Conservation (phyloP, 2,797 vertebrate species). For the Lepilemur septentrionalis region DNA sequence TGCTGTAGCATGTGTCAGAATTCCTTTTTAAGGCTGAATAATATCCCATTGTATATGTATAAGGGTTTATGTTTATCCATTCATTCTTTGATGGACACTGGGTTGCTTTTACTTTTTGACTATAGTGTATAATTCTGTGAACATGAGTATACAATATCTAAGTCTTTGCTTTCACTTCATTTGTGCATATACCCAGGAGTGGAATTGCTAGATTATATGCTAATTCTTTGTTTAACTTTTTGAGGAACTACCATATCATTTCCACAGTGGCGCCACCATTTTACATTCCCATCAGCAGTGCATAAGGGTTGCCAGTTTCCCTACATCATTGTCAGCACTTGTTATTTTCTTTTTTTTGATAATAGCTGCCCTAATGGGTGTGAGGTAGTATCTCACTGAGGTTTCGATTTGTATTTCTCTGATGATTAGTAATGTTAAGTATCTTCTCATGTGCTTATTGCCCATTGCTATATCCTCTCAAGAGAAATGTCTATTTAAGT, state of each 20-base stretch:
- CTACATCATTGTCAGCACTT: not conserved
- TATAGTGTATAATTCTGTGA: not conserved
- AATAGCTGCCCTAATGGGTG: not conserved
- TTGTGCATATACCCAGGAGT: not conserved
- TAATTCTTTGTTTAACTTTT: constrained; percentile 4
- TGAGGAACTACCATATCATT: not conserved
- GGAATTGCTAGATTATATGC: not conserved
- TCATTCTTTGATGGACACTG: not conserved
- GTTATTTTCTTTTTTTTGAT: not conserved
- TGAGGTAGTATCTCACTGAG: not conserved
- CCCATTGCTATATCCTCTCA: not conserved
- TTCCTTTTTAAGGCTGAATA: not conserved
- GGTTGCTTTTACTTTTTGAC: not conserved
- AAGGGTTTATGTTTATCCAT: not conserved
- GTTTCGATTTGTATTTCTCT: not conserved
- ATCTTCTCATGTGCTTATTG: not conserved
- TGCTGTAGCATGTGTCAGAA: not conserved
- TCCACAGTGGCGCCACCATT: not conserved
- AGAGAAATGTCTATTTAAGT: constrained; percentile 28
- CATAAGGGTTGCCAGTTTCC: not conserved
- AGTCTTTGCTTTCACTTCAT: not conserved
- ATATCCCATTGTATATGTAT: not conserved
- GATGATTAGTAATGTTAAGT: not conserved
- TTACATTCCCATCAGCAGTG: not conserved
- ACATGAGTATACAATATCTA: not conserved